These are phyloP conservation scores for Pycnomerus fuliginosus DNA, from an alignment of 2,888 invertebrate genomes.

Conservation along the genomic window DNA sequence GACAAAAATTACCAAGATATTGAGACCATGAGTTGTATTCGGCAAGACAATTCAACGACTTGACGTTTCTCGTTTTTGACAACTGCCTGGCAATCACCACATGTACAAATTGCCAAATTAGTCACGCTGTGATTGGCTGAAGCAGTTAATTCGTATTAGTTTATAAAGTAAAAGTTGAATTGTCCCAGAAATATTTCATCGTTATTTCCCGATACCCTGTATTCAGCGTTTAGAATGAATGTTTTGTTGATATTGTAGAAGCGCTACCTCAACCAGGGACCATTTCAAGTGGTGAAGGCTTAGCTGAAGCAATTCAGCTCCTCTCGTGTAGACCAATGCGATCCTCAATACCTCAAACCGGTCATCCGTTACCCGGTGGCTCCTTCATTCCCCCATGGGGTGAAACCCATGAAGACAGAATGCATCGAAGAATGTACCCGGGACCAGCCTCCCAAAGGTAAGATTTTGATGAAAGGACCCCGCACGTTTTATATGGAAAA, in stretches of 20 bases:
- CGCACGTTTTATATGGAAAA: too few species aligned
- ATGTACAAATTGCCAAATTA: too few species aligned
- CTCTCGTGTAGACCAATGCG: slow-evolving; percentile 60
- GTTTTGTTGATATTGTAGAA: slow-evolving; percentile 27
- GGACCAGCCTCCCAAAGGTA: slow-evolving; percentile 48
- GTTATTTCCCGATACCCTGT: too few species aligned
- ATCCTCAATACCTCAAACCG: slow-evolving; percentile 44
- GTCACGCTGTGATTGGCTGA: too few species aligned
- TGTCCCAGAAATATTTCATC: too few species aligned
- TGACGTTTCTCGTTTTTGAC: too few species aligned
- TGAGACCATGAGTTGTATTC: too few species aligned
- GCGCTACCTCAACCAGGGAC: slow-evolving; percentile 39
- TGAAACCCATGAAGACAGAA: slow-evolving; percentile 50
- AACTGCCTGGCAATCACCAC: too few species aligned
- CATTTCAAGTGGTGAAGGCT: slow-evolving; percentile 64
- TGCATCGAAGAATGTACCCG: slow-evolving; percentile 48
- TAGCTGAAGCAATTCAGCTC: slow-evolving; percentile 66
- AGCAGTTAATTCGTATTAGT: too few species aligned
- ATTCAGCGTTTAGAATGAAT: neutral
- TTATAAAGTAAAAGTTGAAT: too few species aligned
- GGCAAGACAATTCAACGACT: too few species aligned
- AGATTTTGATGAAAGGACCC: neutral
- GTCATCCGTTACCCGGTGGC: slow-evolving; percentile 38
- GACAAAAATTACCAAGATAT: too few species aligned
- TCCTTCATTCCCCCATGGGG: slow-evolving; percentile 41